Evolutionary conservation across 2,113 vertebrate genomes (phyloP), one percentile per base, ranked within the genome.

Genomic region (Micromys minutus): DNA sequence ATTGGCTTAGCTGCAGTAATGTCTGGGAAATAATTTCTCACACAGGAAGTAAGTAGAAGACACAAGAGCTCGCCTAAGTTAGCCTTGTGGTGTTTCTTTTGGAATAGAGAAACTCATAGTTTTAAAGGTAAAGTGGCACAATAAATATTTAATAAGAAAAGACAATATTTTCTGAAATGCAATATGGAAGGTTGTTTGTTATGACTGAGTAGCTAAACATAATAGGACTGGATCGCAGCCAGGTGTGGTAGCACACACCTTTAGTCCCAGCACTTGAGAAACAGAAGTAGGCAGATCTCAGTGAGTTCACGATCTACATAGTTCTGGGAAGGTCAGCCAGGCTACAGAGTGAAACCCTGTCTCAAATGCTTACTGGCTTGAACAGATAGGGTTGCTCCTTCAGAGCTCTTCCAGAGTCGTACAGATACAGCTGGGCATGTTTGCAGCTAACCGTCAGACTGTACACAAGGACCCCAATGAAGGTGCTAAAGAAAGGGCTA

Each of bases 71-170:
- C 67, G 39, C 89, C 61, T 11, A 72, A 94, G 26, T 77, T 76
- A 85, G 22, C 29, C 77, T 59, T 45, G 24, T 11, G 2, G 0
- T 13, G 85, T 85, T 75, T 10, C 21, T 93, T 96, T 84, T 45
- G 36, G 36, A 63, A 39, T 74, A 94, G 19, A 6, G 7, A 96
- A 93, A 92, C 10, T 5, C 26, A 50, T 63, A 26, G 1, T 63
- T 95, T 89, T 61, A 95, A 72, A 5, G 81, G 15, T 65, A 93
- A 90, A 36, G 15, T 79, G 19, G 3, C 42, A 96, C 3, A 90
- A 80, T 80, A 90, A 87, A 91, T 95, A 89, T 57, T 88, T 95
- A 55, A 47, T 88, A 71, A 84, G 71, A 79, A 96, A 96, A 83
- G 55, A 57, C 1, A 92, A 92, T 83, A 79, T 79, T 90, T 96